Evolutionary conservation across 1,140 invertebrate species (phyloP).

Genomic region (Archivesica marissinica): DNA sequence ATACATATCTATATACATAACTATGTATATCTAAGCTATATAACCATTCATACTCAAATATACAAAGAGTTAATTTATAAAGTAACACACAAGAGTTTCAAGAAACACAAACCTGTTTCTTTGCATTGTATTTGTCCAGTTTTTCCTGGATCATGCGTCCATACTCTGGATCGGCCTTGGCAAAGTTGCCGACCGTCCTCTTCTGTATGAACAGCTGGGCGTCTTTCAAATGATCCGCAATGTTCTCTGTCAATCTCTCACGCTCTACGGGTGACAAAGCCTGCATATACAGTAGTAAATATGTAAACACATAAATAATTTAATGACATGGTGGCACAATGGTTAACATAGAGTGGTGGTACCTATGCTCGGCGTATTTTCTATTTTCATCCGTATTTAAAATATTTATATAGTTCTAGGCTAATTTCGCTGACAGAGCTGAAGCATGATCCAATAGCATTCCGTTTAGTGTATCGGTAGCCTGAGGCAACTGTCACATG

Average conservation of each 20-base stretch:
- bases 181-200: conserved; percentile 84
- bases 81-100: too few relatives aligned
- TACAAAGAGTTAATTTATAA: too few relatives aligned
- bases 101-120: conserved; percentile 35
- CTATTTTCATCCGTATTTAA: too few relatives aligned
- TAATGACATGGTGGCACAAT: background rate
- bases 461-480: too few relatives aligned
- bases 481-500: too few relatives aligned
- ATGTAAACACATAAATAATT: background rate
- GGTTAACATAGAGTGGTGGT: too few relatives aligned
- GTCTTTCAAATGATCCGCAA: conserved; percentile 90
- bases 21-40: too few relatives aligned
- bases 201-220: conserved; percentile 93
- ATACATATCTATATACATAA: background rate
- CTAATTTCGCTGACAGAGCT: too few relatives aligned
- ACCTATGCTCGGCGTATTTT: too few relatives aligned
- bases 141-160: conserved; percentile 80
- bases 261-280: conserved; percentile 90
- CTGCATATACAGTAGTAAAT: conserved; percentile 76
- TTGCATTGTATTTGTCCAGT: conserved; percentile 68
- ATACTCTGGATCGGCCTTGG: conserved; percentile 84
- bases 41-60: background rate
- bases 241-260: conserved; percentile 90
- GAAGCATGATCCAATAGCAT: too few relatives aligned
- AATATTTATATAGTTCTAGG: too few relatives aligned